Evolutionary conservation across 2,888 invertebrate species (phyloP).

Genomic region (Neuroscelio doddi): DNA sequence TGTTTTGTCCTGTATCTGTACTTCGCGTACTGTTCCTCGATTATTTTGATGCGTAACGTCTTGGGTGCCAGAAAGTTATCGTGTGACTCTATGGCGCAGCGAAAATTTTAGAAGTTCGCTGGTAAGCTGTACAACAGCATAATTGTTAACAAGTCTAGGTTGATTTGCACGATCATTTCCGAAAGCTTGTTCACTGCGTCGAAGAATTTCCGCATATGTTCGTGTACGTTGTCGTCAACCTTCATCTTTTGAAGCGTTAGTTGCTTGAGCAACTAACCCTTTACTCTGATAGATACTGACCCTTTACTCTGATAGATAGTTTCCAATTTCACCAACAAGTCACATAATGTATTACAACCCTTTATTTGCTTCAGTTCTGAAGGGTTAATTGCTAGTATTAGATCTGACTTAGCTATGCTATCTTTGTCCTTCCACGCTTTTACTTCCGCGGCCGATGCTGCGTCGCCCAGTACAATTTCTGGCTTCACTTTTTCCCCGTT

Average conservation of each 20-base stretch:
- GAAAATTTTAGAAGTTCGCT: conserved; percentile 16
- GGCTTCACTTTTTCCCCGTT: neutral
- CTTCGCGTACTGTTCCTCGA: conserved; percentile 14
- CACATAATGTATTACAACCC: conserved; percentile 6
- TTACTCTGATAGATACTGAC: no score
- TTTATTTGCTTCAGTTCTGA: conserved; percentile 14
- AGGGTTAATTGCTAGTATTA: conserved; percentile 14
- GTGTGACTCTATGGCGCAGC: conserved; percentile 21
- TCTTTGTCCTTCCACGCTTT: neutral
- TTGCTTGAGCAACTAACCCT: neutral
- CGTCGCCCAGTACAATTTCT: neutral
- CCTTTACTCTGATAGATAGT: neutral
- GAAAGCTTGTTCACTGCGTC: conserved; percentile 4
- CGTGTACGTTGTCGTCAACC: conserved; percentile 6
- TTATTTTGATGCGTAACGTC: conserved; percentile 23
- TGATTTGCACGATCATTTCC: conserved; percentile 10
- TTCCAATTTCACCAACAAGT: conserved; percentile 11
- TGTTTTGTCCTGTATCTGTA: neutral
- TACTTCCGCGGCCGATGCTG: neutral
- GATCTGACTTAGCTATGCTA: conserved; percentile 14
- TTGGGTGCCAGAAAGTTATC: conserved; percentile 16
- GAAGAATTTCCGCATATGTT: conserved; percentile 13
- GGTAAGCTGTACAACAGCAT: conserved; percentile 26
- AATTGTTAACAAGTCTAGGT: conserved; percentile 8
- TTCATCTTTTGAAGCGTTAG: neutral